Conservation (phyloP, 2,888 invertebrate species). For the Drosophila mimetica region DNA sequence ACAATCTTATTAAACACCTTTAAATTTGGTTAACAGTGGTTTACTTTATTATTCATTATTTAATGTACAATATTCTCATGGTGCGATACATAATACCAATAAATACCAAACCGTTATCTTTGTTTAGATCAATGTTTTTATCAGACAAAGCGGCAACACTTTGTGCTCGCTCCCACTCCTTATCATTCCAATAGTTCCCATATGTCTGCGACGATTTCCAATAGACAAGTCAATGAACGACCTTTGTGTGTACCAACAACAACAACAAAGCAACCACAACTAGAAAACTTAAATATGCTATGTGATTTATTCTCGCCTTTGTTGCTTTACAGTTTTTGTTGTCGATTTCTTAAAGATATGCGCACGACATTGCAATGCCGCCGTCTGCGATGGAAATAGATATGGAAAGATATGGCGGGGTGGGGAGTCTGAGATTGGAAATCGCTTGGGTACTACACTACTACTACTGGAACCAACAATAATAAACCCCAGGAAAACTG, state of each 20-base stretch:
- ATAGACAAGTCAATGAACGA: constrained; percentile 69
- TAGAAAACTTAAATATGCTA: constrained; percentile 46
- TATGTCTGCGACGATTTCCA: constrained; percentile 39
- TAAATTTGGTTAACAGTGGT: no score
- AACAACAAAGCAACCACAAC: constrained; percentile 32
- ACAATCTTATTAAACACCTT: no score
- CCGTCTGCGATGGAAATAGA: constrained; percentile 25
- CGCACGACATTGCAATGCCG: constrained; percentile 64
- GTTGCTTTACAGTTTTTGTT: not conserved
- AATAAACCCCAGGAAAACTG: constrained; percentile 69
- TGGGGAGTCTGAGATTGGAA: not conserved
- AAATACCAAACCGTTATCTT: not conserved
- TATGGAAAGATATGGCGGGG: not conserved
- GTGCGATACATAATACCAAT: no score
- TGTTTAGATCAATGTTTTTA: constrained; percentile 1
- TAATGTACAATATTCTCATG: no score
- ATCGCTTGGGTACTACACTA: not conserved
- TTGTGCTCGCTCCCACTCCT: not conserved
- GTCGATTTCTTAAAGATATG: constrained; percentile 44
- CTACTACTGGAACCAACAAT: constrained; percentile 38
- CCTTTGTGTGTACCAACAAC: constrained; percentile 56
- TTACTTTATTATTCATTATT: no score
- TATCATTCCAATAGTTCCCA: constrained; percentile 48
- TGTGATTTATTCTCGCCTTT: constrained; percentile 34
- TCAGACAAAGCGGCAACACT: constrained; percentile 21